A percentile compares a stretch with the other conserved stretches of the same genome.
phyloP scores from a whole-genome alignment of 2,797 vertebrate species.

The Melanogrammus aeglefinus region DNA sequence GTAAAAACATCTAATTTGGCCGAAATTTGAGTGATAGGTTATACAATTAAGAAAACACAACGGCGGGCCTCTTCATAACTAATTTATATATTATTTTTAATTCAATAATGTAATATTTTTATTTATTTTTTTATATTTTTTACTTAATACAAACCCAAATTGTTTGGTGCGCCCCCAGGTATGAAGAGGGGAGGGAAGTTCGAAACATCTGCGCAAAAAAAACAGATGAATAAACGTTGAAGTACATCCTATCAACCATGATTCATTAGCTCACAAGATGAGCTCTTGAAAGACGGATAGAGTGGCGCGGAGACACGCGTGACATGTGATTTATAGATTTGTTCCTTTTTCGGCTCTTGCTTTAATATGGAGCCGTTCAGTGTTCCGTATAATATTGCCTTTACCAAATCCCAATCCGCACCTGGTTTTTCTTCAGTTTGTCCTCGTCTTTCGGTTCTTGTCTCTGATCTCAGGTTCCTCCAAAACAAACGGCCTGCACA shows the following conservation, averaged over 20 bases:
- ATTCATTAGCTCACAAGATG: not conserved
- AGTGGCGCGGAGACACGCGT: not conserved
- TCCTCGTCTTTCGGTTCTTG: not conserved
- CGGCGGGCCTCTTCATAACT: no score
- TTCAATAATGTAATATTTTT: no score
- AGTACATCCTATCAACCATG: no score
- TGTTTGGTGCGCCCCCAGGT: no score
- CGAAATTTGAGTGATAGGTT: no score
- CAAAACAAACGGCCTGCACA: slow-evolving; percentile 77
- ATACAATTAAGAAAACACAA: no score
- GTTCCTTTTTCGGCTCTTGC: not conserved
- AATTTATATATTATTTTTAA: no score
- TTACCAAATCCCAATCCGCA: not conserved
- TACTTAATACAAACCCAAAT: no score
- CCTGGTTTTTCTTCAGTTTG: not conserved
- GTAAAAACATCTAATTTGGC: no score
- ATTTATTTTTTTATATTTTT: no score
- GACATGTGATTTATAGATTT: not conserved
- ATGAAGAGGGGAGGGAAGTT: not conserved
- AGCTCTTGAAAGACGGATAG: not conserved
- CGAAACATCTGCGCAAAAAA: no score
- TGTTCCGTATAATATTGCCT: not conserved
- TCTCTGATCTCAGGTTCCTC: slow-evolving; percentile 67
- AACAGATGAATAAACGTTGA: no score
- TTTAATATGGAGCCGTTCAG: not conserved